phyloP scores from a whole-genome alignment of 2,888 invertebrate genomes.

The Branchellion lobata region DNA sequence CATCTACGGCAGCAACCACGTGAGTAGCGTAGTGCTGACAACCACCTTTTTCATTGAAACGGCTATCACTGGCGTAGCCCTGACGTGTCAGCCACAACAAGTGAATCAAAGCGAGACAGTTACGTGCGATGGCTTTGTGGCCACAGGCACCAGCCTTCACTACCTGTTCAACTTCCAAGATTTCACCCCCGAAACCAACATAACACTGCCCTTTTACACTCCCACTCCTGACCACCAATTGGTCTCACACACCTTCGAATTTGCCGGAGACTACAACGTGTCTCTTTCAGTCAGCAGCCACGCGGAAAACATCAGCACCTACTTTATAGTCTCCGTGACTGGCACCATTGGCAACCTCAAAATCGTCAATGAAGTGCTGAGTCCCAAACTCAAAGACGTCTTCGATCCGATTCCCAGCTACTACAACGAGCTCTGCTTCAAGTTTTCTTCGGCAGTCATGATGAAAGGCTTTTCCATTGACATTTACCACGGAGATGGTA shows the following conservation, averaged over 20 bases:
- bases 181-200: not conserved
- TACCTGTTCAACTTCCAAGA: not conserved
- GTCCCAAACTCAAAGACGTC: not conserved
- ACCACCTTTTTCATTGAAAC: not conserved
- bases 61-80: not conserved
- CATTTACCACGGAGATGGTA: not conserved
- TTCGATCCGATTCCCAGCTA: conserved; percentile 1
- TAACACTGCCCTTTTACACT: not conserved
- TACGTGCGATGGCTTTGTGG: not conserved
- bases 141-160: not conserved
- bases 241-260: not conserved
- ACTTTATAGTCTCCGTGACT: not conserved
- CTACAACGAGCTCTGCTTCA: conserved; percentile 11
- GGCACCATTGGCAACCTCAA: not conserved
- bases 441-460: not conserved
- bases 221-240: not conserved
- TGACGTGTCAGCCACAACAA: not conserved
- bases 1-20: not conserved
- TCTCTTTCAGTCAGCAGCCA: not conserved
- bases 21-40: not conserved
- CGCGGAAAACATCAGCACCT: not conserved
- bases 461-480: not conserved
- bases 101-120: not conserved
- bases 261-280: not conserved
- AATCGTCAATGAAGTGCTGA: not conserved